Conservation (phyloP, 1,140 invertebrate species). For the Nephila pilipes region DNA sequence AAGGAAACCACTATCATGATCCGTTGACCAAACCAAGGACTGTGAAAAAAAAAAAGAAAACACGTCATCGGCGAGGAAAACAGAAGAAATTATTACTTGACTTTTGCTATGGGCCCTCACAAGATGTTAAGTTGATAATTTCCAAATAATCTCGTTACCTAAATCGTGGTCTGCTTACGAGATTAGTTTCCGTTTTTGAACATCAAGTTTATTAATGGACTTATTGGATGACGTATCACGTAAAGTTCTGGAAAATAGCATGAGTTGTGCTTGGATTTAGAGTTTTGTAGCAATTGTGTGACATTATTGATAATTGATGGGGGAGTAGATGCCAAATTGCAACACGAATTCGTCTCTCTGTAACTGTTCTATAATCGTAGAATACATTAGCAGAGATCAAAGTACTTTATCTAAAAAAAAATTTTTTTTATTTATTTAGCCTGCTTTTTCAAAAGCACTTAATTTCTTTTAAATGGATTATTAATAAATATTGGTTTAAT, state of each 20-base stretch:
- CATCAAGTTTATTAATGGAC: slow-evolving; percentile 48
- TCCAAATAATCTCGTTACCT: slow-evolving; percentile 67
- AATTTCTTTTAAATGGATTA: no score
- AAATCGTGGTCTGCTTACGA: slow-evolving; percentile 47
- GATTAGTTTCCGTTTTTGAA: slow-evolving; percentile 60
- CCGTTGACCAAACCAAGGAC: slow-evolving; percentile 14
- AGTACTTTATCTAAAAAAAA: no score
- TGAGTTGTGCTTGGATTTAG: neutral
- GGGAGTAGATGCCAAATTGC: neutral
- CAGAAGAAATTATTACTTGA: slow-evolving; percentile 22
- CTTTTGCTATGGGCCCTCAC: slow-evolving; percentile 13
- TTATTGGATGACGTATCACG: neutral
- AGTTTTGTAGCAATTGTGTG: neutral
- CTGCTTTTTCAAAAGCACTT: no score
- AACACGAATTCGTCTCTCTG: neutral
- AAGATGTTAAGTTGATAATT: slow-evolving; percentile 69
- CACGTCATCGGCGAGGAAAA: neutral
- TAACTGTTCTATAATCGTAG: no score
- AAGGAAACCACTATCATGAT: slow-evolving; percentile 54
- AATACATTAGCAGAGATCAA: no score
- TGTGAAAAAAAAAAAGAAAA: slow-evolving; percentile 30
- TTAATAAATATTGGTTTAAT: no score
- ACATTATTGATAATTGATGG: neutral
- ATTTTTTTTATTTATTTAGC: no score
- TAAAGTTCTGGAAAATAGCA: neutral